Evolutionary conservation across 2,797 vertebrate genomes (phyloP), one percentile per base, ranked within the genome.

Genomic region (Cossypha dichroa): DNA sequence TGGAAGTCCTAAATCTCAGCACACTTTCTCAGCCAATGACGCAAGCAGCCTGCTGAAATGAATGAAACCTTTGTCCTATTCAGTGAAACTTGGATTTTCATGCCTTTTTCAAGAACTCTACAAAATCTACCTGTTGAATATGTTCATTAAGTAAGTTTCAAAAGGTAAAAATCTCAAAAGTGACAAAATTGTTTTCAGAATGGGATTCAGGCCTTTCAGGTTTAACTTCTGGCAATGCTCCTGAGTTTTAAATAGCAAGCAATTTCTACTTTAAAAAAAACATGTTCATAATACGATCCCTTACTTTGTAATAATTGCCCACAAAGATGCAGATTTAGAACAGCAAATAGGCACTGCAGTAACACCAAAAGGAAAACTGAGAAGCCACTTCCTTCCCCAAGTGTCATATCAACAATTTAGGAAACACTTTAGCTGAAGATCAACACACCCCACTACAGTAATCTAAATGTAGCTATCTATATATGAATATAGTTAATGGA

Each of bases 1-100:
- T 92, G 36, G 36, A 94, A 94, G 68, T 74, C 52, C 81, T 95
- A 93, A 95, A 95, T 94, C 55, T 91, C 74, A 84, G 68, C 66
- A 72, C 41, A 54, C 25, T 81, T 60, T 88, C 77, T 78, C 74
- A 92, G 66, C 36, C 63, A 80, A 33, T 93, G 86, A 89, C 3
- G 7, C 48, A 89, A 88, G 46, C 81, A 83, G 75, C 48, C 60
- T 49, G 25, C 52, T 83, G 41, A 93, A 94, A 17, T 94, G 68
- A 94, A 97, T 85, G 43, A 59, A 94, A 59, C 60, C 75, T 93
- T 94, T 96, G 75, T 94, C 34, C 64, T 63, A 6, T 51, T 40
- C 52, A 80, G 48, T 41, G 36, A 62, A 89, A 87, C 26, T 22
- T 9, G 48, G 33, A 40, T 59, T 79, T 96, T 86, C 23, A 14